Percentiles rank a stretch among this genome's conserved stretches.
These are phyloP conservation scores for Caenorhabditis wallacei DNA, from an alignment of 2,888 invertebrate species.

Conservation along the genomic window DNA sequence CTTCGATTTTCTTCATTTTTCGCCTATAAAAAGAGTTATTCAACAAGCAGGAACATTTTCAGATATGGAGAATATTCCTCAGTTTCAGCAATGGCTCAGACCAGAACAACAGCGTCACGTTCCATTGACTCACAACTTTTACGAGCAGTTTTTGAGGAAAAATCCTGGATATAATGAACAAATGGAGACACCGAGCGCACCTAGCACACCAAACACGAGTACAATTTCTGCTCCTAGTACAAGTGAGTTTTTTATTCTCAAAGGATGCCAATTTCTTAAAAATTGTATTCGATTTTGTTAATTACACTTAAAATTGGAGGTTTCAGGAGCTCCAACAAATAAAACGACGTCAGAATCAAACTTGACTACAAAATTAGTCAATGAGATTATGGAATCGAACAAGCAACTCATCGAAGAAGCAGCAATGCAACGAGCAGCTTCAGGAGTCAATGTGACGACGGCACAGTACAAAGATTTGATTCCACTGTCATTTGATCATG, in stretches of 20 bases:
- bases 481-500: slow-evolving; percentile 62
- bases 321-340: slow-evolving; percentile 5
- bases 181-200: slow-evolving; percentile 20
- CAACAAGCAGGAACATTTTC: slow-evolving; percentile 13
- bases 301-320: background rate
- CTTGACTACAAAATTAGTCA: slow-evolving; percentile 38
- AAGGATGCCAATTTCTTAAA: no score
- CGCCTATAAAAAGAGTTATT: background rate
- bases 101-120: slow-evolving; percentile 1
- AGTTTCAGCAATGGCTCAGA: slow-evolving; percentile 29
- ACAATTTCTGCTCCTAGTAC: background rate
- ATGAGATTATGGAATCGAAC: slow-evolving; percentile 46
- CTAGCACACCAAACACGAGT: slow-evolving; percentile 15
- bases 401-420: slow-evolving; percentile 53
- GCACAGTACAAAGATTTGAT: slow-evolving; percentile 51
- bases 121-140: slow-evolving; percentile 53
- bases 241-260: slow-evolving; percentile 3
- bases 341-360: background rate
- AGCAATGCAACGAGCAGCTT: slow-evolving; percentile 43
- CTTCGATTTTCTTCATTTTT: background rate
- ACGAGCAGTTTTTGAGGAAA: slow-evolving; percentile 40
- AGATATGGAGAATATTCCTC: slow-evolving; percentile 15
- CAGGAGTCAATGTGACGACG: slow-evolving; percentile 35
- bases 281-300: background rate
- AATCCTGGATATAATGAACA: slow-evolving; percentile 16